phyloP scores from a whole-genome alignment of 2,888 invertebrate genomes.

The Helleia helle region DNA sequence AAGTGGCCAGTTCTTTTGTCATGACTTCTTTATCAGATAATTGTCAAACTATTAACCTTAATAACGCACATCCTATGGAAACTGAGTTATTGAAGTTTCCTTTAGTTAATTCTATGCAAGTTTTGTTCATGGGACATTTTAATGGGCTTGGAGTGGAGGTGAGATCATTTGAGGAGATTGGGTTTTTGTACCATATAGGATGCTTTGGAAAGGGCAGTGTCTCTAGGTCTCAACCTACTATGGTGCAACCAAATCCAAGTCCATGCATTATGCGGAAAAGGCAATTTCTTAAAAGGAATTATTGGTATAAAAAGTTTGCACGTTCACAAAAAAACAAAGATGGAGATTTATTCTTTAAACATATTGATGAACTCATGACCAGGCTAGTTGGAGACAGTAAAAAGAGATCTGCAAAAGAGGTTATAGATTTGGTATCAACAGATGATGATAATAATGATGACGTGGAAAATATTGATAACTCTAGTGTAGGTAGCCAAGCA shows the following conservation, averaged over 20 bases:
- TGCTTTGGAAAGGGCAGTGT: conserved; percentile 84
- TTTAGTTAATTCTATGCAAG: conserved; percentile 53
- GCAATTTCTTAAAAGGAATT: conserved; percentile 74
- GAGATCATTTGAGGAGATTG: conserved; percentile 72
- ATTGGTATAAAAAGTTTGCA: conserved; percentile 64
- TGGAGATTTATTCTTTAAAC: conserved; percentile 39
- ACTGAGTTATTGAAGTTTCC: conserved; percentile 59
- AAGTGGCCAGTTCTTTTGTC: conserved; percentile 57
- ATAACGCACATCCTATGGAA: conserved; percentile 47
- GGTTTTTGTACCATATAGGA: conserved; percentile 78
- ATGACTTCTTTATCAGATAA: conserved; percentile 48
- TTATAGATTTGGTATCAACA: conserved; percentile 63
- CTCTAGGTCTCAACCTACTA: conserved; percentile 72
- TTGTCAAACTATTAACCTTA: conserved; percentile 62
- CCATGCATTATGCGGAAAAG: conserved; percentile 73
- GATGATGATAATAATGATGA: no score
- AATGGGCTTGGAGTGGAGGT: conserved; percentile 81
- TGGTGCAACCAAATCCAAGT: conserved; percentile 40
- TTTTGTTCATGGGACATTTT: conserved; percentile 74
- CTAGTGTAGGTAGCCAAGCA: conserved; percentile 17
- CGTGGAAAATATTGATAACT: conserved; percentile 26
- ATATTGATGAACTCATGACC: conserved; percentile 38
- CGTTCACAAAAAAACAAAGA: conserved; percentile 28
- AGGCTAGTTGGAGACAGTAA: conserved; percentile 41
- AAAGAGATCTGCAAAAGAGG: conserved; percentile 37